Percentiles rank a stretch among this genome's conserved stretches.
These are phyloP conservation scores for Anabas testudineus DNA, from an alignment of 2,797 vertebrate genomes.

Conservation along the genomic window DNA sequence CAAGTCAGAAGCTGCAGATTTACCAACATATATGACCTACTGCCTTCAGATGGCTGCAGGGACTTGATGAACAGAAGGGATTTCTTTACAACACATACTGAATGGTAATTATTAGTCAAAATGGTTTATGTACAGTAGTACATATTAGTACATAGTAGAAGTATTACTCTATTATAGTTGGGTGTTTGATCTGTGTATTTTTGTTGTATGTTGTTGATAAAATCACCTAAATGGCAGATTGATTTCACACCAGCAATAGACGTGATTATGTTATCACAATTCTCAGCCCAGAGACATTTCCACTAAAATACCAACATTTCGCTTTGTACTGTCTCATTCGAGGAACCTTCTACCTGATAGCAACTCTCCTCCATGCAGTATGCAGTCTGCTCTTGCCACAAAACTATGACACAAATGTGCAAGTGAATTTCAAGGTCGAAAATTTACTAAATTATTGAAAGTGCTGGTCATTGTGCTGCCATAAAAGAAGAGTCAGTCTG, in stretches of 20 bases:
- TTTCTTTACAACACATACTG: not conserved
- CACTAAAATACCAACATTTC: not conserved
- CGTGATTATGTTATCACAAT: not conserved
- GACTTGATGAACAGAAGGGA: not conserved
- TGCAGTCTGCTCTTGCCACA: not conserved
- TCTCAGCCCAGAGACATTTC: not conserved
- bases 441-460: slow-evolving; percentile 5
- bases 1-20: not conserved
- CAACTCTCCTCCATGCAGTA: not conserved
- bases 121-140: not conserved
- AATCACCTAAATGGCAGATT: slow-evolving; percentile 8
- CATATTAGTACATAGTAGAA: too few species aligned
- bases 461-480: not conserved
- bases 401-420: not conserved
- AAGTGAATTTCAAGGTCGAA: slow-evolving; percentile 21
- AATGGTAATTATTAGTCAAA: not conserved
- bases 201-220: slow-evolving; percentile 4
- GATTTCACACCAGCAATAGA: not conserved
- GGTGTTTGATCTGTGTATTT: not conserved
- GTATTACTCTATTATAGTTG: not conserved
- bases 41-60: not conserved
- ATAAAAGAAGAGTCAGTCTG: not conserved
- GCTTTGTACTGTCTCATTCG: not conserved
- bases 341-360: not conserved
- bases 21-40: not conserved